These are phyloP conservation scores for Cervus canadensis DNA, from an alignment of 2,113 vertebrate species.

Conservation along the genomic window DNA sequence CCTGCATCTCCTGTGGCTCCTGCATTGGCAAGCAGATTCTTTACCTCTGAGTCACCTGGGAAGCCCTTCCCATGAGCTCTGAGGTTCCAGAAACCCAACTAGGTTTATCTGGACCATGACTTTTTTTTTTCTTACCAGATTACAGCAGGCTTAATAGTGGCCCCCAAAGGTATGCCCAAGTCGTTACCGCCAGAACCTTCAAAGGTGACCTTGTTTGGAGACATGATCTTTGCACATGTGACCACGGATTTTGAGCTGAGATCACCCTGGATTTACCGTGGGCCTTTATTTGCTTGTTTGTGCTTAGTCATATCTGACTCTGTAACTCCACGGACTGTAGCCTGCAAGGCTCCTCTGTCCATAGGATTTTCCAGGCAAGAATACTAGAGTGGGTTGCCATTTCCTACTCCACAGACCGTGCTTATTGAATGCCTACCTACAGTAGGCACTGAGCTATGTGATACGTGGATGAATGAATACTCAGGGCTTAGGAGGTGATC, in stretches of 20 bases:
- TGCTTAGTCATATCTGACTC: background rate
- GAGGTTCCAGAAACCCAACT: background rate
- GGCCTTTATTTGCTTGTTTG: background rate
- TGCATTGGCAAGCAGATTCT: background rate
- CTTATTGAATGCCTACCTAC: background rate
- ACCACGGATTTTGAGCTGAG: background rate
- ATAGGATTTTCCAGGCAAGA: background rate
- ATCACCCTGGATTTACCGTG: background rate
- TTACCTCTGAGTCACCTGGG: background rate
- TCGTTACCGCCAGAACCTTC: background rate
- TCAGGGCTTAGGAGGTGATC: background rate
- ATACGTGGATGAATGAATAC: background rate
- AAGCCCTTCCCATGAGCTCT: background rate
- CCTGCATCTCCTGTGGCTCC: background rate
- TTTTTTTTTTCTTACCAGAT: background rate
- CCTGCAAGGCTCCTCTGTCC: background rate
- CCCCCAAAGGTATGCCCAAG: background rate
- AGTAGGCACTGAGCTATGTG: background rate
- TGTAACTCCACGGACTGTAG: background rate
- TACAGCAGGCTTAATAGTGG: background rate
- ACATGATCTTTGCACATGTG: background rate
- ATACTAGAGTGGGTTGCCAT: background rate
- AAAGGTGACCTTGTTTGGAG: background rate
- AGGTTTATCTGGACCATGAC: no score
- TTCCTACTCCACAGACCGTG: background rate